phyloP scores from a whole-genome alignment of 2,113 vertebrate species.

The Sinocyclocheilus maitianheensis region DNA sequence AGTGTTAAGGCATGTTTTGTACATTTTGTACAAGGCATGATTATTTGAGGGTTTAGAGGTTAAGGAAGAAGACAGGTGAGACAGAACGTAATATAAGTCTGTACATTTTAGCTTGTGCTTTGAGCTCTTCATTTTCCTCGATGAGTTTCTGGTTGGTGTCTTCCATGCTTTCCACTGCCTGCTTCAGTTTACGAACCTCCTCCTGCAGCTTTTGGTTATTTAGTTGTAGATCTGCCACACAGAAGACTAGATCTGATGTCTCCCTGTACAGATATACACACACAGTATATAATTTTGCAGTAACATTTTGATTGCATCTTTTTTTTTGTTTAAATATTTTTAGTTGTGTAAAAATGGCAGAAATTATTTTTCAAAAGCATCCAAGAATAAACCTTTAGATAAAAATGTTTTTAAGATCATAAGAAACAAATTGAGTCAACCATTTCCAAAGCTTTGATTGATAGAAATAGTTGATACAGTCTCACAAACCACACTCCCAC shows the following conservation, averaged over 20 bases:
- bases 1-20: background rate
- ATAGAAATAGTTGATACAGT: background rate
- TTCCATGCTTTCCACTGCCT: constrained; percentile 80
- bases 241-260: constrained; percentile 84
- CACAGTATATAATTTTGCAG: background rate
- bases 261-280: constrained; percentile 72
- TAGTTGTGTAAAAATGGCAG: background rate
- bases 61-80: background rate
- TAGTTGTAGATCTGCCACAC: constrained; percentile 83
- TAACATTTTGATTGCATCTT: background rate
- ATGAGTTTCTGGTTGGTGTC: constrained; percentile 81
- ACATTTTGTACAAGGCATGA: background rate
- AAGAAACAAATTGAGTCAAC: background rate
- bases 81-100: background rate
- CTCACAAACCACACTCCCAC: background rate
- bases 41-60: background rate
- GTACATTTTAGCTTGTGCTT: constrained; percentile 79
- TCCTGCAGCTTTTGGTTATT: constrained; percentile 86
- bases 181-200: constrained; percentile 82
- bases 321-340: background rate
- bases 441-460: background rate
- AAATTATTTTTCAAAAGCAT: background rate
- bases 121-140: constrained; percentile 79
- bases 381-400: background rate
- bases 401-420: background rate